Percentiles rank a stretch among this genome's conserved stretches.
These are phyloP conservation scores for Acipenser transmontanus DNA, from an alignment of 2,797 vertebrate genomes.

Conservation along the genomic window DNA sequence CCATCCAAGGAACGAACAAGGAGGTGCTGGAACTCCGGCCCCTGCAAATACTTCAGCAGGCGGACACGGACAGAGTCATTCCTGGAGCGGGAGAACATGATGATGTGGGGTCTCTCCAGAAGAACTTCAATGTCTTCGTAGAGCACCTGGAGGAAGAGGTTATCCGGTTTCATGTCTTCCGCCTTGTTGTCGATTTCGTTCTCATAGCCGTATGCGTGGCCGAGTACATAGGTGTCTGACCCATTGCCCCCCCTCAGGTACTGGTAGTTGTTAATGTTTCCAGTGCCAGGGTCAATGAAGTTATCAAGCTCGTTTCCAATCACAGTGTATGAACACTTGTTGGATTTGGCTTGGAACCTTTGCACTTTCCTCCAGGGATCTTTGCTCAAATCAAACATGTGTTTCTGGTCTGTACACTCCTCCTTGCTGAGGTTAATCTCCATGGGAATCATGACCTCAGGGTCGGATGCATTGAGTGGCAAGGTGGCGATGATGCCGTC, in stretches of 20 bases:
- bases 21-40: constrained; percentile 16
- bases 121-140: constrained; percentile 15
- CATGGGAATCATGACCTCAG: constrained; percentile 10
- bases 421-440: constrained; percentile 16
- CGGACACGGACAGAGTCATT: constrained; percentile 19
- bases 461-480: constrained; percentile 1
- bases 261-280: constrained; percentile 11
- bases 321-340: constrained; percentile 16
- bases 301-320: constrained; percentile 17
- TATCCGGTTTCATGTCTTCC: constrained; percentile 11
- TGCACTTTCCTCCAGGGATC: constrained; percentile 14
- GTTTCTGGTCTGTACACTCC: constrained; percentile 6
- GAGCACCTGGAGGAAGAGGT: constrained; percentile 14
- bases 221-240: constrained; percentile 18
- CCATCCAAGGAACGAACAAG: constrained; percentile 13
- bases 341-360: constrained; percentile 19
- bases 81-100: constrained; percentile 10
- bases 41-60: constrained; percentile 16
- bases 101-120: constrained; percentile 10
- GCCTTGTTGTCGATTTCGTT: constrained; percentile 20
- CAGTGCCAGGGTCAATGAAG: constrained; percentile 20
- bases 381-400: constrained; percentile 17
- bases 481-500: constrained; percentile 15
- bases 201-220: constrained; percentile 15
- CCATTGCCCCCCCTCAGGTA: constrained; percentile 20